phyloP scores from a whole-genome alignment of 30 jellyfish, hydroid and myxozoan species.

The Nemopilema nomurai region DNA sequence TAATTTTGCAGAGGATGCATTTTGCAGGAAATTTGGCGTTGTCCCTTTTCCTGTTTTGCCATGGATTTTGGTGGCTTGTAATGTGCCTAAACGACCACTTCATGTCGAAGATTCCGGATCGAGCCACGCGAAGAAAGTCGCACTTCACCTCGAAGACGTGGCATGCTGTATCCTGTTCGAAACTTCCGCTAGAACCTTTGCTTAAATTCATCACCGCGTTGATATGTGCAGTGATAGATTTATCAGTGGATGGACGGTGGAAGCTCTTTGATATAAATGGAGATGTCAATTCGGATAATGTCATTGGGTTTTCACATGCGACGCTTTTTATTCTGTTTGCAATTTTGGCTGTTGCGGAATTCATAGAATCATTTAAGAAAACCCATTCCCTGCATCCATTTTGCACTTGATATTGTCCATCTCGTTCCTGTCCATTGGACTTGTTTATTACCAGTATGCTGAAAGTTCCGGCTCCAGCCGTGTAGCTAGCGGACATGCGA shows the following conservation, averaged over 20 bases:
- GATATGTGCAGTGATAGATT: slow-evolving; percentile 20
- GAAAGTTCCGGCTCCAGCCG: not conserved
- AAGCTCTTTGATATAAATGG: slow-evolving; percentile 27
- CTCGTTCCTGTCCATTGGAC: slow-evolving; percentile 25
- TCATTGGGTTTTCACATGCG: slow-evolving; percentile 25
- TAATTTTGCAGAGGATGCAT: slow-evolving; percentile 1
- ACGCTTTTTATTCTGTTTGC: slow-evolving; percentile 42
- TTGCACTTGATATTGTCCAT: slow-evolving; percentile 32
- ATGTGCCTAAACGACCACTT: slow-evolving; percentile 34
- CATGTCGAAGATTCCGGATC: slow-evolving; percentile 59
- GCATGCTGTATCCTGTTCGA: slow-evolving; percentile 32
- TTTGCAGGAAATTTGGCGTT: slow-evolving; percentile 28
- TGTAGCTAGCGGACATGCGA: not conserved
- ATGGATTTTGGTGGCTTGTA: slow-evolving; percentile 63
- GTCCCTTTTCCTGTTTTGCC: slow-evolving; percentile 10
- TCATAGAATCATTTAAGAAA: slow-evolving; percentile 28
- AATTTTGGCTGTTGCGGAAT: slow-evolving; percentile 39
- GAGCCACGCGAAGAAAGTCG: slow-evolving; percentile 49
- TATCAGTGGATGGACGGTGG: slow-evolving; percentile 31
- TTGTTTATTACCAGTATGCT: slow-evolving; percentile 1
- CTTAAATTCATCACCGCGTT: slow-evolving; percentile 17
- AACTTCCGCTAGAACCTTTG: slow-evolving; percentile 50
- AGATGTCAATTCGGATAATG: not conserved
- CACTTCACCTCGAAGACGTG: slow-evolving; percentile 46
- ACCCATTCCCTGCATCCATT: slow-evolving; percentile 20